These are phyloP conservation scores for Horisme vitalbata DNA, from an alignment of 2,888 invertebrate genomes.

Conservation along the genomic window DNA sequence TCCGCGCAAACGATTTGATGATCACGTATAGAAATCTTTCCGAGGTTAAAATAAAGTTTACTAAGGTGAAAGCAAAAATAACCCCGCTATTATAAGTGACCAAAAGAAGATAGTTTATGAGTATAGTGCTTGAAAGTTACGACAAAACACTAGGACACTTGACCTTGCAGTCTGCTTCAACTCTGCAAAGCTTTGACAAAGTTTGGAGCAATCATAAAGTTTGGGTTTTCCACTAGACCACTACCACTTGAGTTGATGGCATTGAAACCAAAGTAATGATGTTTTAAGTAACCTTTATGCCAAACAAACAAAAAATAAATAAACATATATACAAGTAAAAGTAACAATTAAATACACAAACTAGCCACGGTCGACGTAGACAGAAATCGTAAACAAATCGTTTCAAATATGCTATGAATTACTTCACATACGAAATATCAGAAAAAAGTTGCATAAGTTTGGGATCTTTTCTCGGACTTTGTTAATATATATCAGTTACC, in stretches of 20 bases:
- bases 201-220: conserved; percentile 2
- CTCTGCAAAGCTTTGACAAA: conserved; percentile 7
- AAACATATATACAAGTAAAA: conserved; percentile 14
- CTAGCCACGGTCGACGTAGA: conserved; percentile 3
- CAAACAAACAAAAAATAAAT: no score
- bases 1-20: no score
- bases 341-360: conserved; percentile 23
- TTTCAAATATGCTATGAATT: conserved; percentile 14
- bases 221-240: neutral
- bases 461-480: neutral
- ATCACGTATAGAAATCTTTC: no score
- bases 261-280: conserved; percentile 5
- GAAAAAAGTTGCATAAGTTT: conserved; percentile 26
- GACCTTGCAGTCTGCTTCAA: neutral
- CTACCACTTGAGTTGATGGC: neutral
- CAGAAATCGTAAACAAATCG: conserved; percentile 10
- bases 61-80: no score
- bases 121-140: no score
- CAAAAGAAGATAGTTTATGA: no score
- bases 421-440: conserved; percentile 22
- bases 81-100: no score
- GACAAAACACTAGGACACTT: neutral
- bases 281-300: conserved; percentile 18
- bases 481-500: no score
- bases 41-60: no score